These are phyloP conservation scores for Hymenopus coronatus DNA, from an alignment of 2,888 invertebrate genomes.

Conservation along the genomic window DNA sequence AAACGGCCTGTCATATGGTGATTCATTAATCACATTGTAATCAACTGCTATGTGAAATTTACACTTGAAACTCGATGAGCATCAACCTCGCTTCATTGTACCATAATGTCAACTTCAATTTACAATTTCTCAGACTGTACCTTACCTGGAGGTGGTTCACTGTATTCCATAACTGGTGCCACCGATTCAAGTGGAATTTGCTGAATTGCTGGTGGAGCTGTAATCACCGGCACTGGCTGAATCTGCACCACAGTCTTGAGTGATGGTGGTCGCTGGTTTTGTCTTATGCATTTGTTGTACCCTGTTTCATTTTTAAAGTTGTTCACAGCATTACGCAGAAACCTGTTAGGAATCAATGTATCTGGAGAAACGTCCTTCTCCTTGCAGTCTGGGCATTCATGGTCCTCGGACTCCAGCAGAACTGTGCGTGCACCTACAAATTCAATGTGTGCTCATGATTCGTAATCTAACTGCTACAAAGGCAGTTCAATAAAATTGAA, in stretches of 20 bases:
- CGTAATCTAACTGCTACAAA: too few relatives aligned
- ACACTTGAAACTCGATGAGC: too few relatives aligned
- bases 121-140: too few relatives aligned
- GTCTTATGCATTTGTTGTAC: slow-evolving; percentile 59
- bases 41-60: too few relatives aligned
- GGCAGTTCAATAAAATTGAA: too few relatives aligned
- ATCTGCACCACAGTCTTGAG: not conserved
- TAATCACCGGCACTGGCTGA: slow-evolving; percentile 5
- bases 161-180: not conserved
- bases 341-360: slow-evolving; percentile 88
- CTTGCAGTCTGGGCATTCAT: slow-evolving; percentile 91
- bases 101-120: too few relatives aligned
- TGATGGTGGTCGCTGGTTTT: not conserved
- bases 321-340: slow-evolving; percentile 82
- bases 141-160: slow-evolving; percentile 1
- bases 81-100: too few relatives aligned
- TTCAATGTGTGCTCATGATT: not conserved
- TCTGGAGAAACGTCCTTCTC: slow-evolving; percentile 91
- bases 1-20: too few relatives aligned
- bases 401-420: slow-evolving; percentile 88
- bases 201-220: not conserved
- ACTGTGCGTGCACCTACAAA: slow-evolving; percentile 78
- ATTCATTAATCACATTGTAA: too few relatives aligned
- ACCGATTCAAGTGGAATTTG: not conserved
- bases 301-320: slow-evolving; percentile 91